Evolutionary conservation across 2,888 invertebrate species (phyloP), one percentile per base, ranked within the genome.

Genomic region (Machimus rusticus): DNA sequence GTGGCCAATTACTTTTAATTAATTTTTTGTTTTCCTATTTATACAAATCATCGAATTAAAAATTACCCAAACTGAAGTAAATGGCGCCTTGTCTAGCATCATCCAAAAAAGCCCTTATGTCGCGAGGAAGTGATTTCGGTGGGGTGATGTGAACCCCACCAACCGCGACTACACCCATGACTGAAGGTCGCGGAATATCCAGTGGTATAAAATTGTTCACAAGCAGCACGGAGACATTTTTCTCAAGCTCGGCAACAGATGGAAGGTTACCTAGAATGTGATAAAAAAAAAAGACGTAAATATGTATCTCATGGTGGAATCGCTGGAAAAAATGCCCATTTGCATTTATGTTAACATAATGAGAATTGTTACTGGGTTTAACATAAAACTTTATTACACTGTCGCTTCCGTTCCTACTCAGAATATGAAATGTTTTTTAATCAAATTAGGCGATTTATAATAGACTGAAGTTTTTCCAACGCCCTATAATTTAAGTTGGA

Each of bases 131-230:
- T 16, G 91, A 90, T 81, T 92, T 92, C 0, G 92, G 90, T 12
- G 91, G 91, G 8, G 92, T 91, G 39, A 94, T 92, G 87, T 95
- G 95, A 14, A 94, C 89, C 9, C 95, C 95, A 0, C 94, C 94
- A 1, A 94, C 93, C 66, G 94, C 93, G 5, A 94, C 91, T 12
- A 94, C 91, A 16, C 93, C 93, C 3, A 93, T 92, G 8, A 93
- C 90, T 1, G 91, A 89, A 0, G 94, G 93, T 34, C 93, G 91
- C 0, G 93, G 91, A 1, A 91, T 92, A 78, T 93, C 91, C n/a
- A 94, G 88, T 3, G 93, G 92, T 82, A 93, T 92, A 90, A 94
- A 94, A 43, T 93, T 93, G 89, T 94, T 94, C 0, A 93, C 89
- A 43, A 94, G 88, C 1, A 93, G 90, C 9, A 94, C 89, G 2